These are phyloP conservation scores for Fratercula arctica DNA, from an alignment of 2,797 vertebrate species.

Conservation along the genomic window DNA sequence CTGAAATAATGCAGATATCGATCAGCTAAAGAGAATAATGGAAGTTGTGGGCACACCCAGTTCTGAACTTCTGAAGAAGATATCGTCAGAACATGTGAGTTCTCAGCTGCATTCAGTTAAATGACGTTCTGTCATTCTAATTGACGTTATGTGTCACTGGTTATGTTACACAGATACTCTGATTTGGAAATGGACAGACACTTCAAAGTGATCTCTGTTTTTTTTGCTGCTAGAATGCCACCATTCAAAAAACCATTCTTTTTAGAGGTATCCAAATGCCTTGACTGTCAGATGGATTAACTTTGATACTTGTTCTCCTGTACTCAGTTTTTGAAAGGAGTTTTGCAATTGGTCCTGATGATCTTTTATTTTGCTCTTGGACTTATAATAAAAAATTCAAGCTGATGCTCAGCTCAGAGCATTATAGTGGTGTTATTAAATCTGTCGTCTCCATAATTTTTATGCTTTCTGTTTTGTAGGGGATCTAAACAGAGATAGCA, in stretches of 20 bases:
- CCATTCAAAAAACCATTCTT: neutral
- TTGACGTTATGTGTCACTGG: neutral
- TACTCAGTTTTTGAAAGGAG: neutral
- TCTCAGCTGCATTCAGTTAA: neutral
- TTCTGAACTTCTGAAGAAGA: constrained; percentile 93
- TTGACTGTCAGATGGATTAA: neutral
- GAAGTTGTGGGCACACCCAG: constrained; percentile 96
- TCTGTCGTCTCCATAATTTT: neutral
- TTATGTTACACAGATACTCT: neutral
- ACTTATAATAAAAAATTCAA: neutral
- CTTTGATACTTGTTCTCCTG: neutral
- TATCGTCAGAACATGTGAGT: constrained; percentile 97
- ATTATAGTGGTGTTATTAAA: neutral
- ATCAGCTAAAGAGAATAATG: constrained; percentile 99
- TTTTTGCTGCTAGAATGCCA: neutral
- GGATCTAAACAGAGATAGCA: neutral
- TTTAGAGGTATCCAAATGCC: neutral
- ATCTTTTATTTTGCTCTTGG: neutral
- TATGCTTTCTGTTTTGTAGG: neutral
- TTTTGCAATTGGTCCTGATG: neutral
- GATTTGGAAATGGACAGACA: neutral
- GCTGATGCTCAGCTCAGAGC: neutral
- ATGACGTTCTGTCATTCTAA: neutral
- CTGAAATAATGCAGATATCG: constrained; percentile 89
- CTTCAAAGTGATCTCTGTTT: neutral